A percentile compares a stretch with the other conserved stretches of the same genome.
These are phyloP conservation scores for Steatornis caripensis DNA, from an alignment of 2,113 vertebrate genomes.

Conservation along the genomic window DNA sequence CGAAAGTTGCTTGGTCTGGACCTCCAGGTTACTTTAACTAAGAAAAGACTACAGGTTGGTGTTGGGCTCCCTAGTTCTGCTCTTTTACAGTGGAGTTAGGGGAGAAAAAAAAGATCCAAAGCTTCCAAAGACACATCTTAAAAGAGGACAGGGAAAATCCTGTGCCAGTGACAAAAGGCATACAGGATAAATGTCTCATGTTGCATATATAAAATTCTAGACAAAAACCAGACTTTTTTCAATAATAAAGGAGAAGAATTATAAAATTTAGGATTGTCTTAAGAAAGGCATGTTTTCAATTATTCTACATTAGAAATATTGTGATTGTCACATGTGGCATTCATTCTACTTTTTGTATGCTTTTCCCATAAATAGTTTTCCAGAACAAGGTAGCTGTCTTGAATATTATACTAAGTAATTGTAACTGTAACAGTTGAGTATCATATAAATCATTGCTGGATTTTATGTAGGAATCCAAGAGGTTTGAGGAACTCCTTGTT, in stretches of 20 bases:
- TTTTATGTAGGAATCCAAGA: neutral
- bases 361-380: neutral
- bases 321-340: neutral
- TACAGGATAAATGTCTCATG: rapidly evolving
- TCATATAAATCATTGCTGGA: neutral
- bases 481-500: neutral
- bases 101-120: neutral
- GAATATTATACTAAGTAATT: neutral
- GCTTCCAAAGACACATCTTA: neutral
- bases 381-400: neutral
- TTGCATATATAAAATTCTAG: neutral
- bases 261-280: neutral
- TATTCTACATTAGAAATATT: neutral
- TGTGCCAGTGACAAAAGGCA: neutral
- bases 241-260: neutral
- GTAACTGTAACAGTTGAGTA: neutral
- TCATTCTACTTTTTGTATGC: neutral
- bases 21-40: neutral
- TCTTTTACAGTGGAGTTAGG: neutral
- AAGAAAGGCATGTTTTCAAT: neutral
- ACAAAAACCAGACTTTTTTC: neutral
- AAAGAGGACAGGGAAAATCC: neutral
- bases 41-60: neutral
- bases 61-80: neutral
- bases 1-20: neutral